These are phyloP conservation scores for Perizoma affinitatum DNA, from an alignment of 2,888 invertebrate species.

Conservation along the genomic window DNA sequence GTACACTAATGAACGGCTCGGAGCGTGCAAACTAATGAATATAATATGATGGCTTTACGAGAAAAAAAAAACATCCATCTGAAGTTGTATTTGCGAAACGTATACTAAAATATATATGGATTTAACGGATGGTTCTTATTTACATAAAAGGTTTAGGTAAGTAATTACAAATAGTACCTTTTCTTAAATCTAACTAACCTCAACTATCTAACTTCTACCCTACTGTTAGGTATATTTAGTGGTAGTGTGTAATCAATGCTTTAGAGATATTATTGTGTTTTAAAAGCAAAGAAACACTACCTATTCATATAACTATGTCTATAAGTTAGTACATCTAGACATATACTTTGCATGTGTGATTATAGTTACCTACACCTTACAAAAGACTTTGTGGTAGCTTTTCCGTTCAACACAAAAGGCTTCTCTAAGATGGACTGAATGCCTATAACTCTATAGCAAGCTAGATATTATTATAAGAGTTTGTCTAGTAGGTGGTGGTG, in stretches of 20 bases:
- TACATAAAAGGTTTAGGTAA: too few relatives aligned
- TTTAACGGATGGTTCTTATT: too few relatives aligned
- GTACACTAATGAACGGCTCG: slow-evolving; percentile 68
- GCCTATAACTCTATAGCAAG: slow-evolving; percentile 14
- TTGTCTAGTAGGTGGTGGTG: too few relatives aligned
- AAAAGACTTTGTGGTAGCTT: slow-evolving; percentile 59
- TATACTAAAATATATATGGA: slow-evolving; percentile 7
- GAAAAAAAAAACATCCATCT: slow-evolving; percentile 53
- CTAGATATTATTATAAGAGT: not conserved
- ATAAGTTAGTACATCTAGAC: too few relatives aligned
- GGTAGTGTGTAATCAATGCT: too few relatives aligned
- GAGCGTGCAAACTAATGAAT: slow-evolving; percentile 68
- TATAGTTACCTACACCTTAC: slow-evolving; percentile 25
- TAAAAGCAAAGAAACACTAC: too few relatives aligned
- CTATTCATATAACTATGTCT: too few relatives aligned
- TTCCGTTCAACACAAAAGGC: slow-evolving; percentile 65
- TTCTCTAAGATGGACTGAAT: slow-evolving; percentile 50
- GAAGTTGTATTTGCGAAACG: slow-evolving; percentile 36
- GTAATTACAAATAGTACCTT: slow-evolving; percentile 2
- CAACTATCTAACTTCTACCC: too few relatives aligned
- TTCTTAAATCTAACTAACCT: slow-evolving; percentile 2
- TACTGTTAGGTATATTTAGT: too few relatives aligned
- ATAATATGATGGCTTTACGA: slow-evolving; percentile 56
- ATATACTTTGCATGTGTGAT: too few relatives aligned
- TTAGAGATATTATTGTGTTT: too few relatives aligned